Conservation (phyloP, 1,140 invertebrate genomes). For the Drosophila nannoptera region DNA sequence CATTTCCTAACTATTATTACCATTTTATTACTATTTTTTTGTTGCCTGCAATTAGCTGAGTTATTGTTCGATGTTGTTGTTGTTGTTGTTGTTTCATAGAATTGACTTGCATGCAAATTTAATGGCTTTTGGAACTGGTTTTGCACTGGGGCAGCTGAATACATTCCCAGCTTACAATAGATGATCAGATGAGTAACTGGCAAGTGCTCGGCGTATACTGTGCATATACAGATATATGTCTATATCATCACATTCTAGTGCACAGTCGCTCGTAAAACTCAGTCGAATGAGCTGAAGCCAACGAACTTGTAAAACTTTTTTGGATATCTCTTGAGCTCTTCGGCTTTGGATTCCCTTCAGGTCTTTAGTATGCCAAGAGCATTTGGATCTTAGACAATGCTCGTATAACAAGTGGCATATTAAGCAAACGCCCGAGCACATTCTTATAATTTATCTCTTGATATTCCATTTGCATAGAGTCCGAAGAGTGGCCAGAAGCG, state of each 20-base stretch:
- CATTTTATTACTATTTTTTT: conserved; percentile 14
- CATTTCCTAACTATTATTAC: conserved; percentile 18
- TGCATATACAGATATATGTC: background rate
- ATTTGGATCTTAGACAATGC: conserved; percentile 25
- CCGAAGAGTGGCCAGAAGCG: conserved; percentile 6
- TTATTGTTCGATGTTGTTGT: conserved; percentile 49
- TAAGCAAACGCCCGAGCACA: conserved; percentile 22
- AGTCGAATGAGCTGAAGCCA: conserved; percentile 37
- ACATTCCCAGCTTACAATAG: conserved; percentile 7
- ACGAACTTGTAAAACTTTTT: conserved; percentile 52
- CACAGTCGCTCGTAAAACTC: background rate
- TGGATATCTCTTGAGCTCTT: conserved; percentile 36
- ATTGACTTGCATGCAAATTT: conserved; percentile 34
- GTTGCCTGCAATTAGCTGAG: conserved; percentile 54
- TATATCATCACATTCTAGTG: conserved; percentile 7
- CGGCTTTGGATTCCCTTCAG: conserved; percentile 8
- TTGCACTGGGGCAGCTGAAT: conserved; percentile 11
- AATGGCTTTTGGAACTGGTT: conserved; percentile 36
- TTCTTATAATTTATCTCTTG: conserved; percentile 14
- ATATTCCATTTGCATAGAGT: conserved; percentile 22
- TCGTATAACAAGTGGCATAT: conserved; percentile 60
- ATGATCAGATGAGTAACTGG: conserved; percentile 11
- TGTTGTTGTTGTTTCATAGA: conserved; percentile 39
- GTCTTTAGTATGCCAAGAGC: conserved; percentile 48
- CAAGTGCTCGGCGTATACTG: no score